Evolutionary conservation across 2,113 vertebrate species (phyloP).

Genomic region (Mormyrus iriodes): DNA sequence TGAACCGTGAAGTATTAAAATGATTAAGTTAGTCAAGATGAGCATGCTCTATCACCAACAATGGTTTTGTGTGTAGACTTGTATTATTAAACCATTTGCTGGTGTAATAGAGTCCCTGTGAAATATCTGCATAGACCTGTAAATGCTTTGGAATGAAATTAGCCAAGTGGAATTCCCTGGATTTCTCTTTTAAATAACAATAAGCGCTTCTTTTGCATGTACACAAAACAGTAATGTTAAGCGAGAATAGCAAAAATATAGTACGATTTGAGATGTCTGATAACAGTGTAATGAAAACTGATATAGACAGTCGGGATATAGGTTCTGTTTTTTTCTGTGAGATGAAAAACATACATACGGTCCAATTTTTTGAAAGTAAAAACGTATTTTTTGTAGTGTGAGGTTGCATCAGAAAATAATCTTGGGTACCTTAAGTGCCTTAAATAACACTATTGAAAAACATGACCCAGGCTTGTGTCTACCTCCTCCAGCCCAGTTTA

Average conservation of each 20-base stretch:
- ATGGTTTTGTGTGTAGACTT: slow-evolving; percentile 37
- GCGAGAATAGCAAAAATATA: no score
- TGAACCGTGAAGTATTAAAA: neutral
- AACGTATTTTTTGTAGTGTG: neutral
- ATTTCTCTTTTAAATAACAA: neutral
- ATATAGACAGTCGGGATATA: neutral
- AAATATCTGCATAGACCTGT: slow-evolving; percentile 57
- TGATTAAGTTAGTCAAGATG: slow-evolving; percentile 40
- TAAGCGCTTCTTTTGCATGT: neutral
- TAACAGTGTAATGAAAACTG: neutral
- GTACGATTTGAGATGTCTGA: no score
- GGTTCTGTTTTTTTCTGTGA: neutral
- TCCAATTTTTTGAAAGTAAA: neutral
- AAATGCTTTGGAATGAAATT: neutral
- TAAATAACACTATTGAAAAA: neutral
- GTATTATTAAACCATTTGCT: slow-evolving; percentile 57
- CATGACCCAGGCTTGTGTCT: neutral
- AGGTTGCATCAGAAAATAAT: neutral
- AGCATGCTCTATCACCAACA: slow-evolving; percentile 34
- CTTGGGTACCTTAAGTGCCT: neutral
- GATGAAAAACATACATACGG: neutral
- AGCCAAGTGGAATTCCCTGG: slow-evolving; percentile 4
- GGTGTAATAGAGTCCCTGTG: slow-evolving; percentile 60
- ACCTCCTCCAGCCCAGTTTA: neutral
- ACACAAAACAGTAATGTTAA: no score